Percentiles rank a stretch among this genome's conserved stretches.
Evolutionary conservation across 2,113 vertebrate genomes (phyloP).

Genomic region (Anhinga rufa): DNA sequence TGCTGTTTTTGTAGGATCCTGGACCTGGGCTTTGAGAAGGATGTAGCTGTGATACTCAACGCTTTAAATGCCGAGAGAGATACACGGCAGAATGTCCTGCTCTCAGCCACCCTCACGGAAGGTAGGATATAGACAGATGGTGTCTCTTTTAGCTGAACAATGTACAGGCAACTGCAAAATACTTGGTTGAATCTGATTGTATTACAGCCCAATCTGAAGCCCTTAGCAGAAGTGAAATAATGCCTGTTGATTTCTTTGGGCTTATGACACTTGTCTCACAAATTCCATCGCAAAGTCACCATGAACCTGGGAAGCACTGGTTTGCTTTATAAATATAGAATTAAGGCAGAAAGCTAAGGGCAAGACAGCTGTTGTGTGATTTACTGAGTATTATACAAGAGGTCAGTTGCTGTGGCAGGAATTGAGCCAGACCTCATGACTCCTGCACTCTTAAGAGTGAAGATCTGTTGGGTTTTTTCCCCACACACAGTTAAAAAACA

Average conservation of each 20-base stretch:
- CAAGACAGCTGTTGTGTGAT: not conserved
- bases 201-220: not conserved
- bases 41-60: slow-evolving; percentile 87
- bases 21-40: slow-evolving; percentile 96
- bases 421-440: not conserved
- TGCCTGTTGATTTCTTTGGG: not conserved
- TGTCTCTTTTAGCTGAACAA: not conserved
- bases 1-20: slow-evolving; percentile 76
- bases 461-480: not conserved
- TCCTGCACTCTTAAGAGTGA: not conserved
- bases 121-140: slow-evolving; percentile 60
- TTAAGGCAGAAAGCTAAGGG: not conserved
- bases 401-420: not conserved
- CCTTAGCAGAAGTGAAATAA: not conserved
- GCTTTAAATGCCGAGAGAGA: slow-evolving; percentile 77
- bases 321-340: not conserved
- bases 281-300: not conserved
- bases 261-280: not conserved
- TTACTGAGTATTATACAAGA: not conserved
- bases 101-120: slow-evolving; percentile 89
- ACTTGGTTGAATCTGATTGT: not conserved
- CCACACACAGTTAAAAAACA: not conserved
- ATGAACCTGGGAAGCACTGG: not conserved
- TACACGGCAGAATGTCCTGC: slow-evolving; percentile 85
- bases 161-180: not conserved